A percentile compares a stretch with the other conserved stretches of the same genome.
Conservation (phyloP, 2,888 invertebrate genomes). For the Pyrgus malvae region DNA sequence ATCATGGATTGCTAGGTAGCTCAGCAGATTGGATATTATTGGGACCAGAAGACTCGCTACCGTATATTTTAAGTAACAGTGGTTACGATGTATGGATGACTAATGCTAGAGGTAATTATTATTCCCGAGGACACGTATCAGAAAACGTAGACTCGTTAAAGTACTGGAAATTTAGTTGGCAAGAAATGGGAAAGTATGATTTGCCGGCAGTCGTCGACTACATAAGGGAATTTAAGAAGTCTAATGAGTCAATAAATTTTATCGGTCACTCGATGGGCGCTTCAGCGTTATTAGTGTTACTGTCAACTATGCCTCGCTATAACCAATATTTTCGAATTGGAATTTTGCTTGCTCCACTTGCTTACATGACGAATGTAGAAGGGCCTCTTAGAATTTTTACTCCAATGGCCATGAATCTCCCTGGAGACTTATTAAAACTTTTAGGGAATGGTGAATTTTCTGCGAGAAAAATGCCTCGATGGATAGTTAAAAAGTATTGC, state of each 20-base stretch:
- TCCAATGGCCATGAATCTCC: constrained; percentile 39
- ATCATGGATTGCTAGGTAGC: constrained; percentile 65
- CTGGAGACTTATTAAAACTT: constrained; percentile 42
- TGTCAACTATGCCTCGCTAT: constrained; percentile 52
- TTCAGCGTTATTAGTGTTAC: constrained; percentile 55
- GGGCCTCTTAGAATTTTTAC: constrained; percentile 52
- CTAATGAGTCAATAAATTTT: constrained; percentile 48
- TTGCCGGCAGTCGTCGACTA: constrained; percentile 58
- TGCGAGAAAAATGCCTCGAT: constrained; percentile 48
- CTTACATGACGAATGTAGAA: constrained; percentile 50
- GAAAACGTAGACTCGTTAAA: constrained; percentile 40
- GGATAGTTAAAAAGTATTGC: constrained; percentile 52
- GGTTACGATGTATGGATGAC: constrained; percentile 84
- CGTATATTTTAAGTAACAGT: constrained; percentile 74
- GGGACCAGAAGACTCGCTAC: constrained; percentile 58
- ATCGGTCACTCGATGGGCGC: constrained; percentile 69
- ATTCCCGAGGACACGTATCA: constrained; percentile 53
- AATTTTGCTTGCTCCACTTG: constrained; percentile 57
- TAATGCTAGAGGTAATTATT: constrained; percentile 68
- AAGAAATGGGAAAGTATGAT: constrained; percentile 63
- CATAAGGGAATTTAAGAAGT: constrained; percentile 47
- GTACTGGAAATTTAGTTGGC: constrained; percentile 63
- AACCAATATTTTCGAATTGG: constrained; percentile 56
- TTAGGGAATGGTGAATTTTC: constrained; percentile 55
- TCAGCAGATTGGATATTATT: constrained; percentile 67